Evolutionary conservation across 1,140 invertebrate genomes (phyloP), one percentile per base, ranked within the genome.

Genomic region (Ctenoplectra terminalis): DNA sequence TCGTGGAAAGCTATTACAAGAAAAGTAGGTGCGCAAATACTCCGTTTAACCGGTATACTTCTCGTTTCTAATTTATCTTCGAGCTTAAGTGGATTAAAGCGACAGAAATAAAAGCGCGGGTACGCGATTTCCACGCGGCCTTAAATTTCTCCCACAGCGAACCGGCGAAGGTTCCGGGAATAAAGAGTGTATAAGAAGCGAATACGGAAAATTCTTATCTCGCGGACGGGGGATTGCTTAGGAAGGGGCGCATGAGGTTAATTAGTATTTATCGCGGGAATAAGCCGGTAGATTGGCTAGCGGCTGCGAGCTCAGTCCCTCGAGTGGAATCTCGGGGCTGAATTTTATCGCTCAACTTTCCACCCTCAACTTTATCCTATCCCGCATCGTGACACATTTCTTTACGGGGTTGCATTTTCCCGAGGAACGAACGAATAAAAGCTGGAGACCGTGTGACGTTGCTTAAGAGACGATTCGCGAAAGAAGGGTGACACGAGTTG

Each of bases 321-420:
- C 46, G 82, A 46, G 74, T 69, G 50, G 83, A 60, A 79, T 67
- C 37, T 66, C 67, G 46, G 23, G 67, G 77, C 26, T 86, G 63
- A 87, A 81, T 88, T 88, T 87, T 87, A 88, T 88, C 76, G 80
- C 5, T 11, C 69, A 83, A 88, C 54, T 88, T 85, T 66, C 50
- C 66, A n/a, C 63, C 15, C 20, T 37, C 37, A 73, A 72, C 79
- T 78, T 85, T 60, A 77, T 73, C 79, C 64, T 13, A 1, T 43
- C 34, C 46, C n/a, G 40, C 50, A n/a, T 34, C 54, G 67, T 20
- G 58, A 60, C 54, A 40, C 69, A 64, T 60, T 58, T 69, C 71
- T 70, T 60, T 63, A n/a, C n/a, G 29, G 8, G 29, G 40, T 67
- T 40, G 29, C 13, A 23, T 81, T 81, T 34, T 50, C 13, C 13